Conservation (phyloP, 1,140 invertebrate genomes). For the Drosophila navojoa region DNA sequence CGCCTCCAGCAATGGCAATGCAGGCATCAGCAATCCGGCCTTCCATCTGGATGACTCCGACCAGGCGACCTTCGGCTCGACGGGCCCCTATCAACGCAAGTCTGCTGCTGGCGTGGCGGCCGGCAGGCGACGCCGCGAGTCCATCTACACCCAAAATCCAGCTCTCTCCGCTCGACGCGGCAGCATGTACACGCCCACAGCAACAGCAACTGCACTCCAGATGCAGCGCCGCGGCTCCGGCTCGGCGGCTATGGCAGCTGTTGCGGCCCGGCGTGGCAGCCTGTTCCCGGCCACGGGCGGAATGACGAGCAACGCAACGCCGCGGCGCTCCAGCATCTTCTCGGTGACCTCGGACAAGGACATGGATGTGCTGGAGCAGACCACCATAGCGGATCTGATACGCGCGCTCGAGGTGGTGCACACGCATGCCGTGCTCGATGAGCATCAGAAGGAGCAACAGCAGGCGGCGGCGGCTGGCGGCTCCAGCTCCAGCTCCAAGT, state of each 20-base stretch:
- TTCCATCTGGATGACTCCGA: slow-evolving; percentile 66
- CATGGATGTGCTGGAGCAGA: slow-evolving; percentile 89
- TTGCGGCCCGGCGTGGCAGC: slow-evolving; percentile 68
- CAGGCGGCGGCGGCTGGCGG: neutral
- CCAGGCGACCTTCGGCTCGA: slow-evolving; percentile 35
- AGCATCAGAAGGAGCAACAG: slow-evolving; percentile 56
- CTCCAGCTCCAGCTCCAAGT: neutral
- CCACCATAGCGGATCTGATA: slow-evolving; percentile 90
- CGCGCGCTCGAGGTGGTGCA: slow-evolving; percentile 88
- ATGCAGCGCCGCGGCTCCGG: slow-evolving; percentile 83
- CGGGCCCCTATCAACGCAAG: slow-evolving; percentile 61
- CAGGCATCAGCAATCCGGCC: slow-evolving; percentile 50
- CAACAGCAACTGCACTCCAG: slow-evolving; percentile 41
- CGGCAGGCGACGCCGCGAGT: slow-evolving; percentile 63
- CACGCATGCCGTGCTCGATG: slow-evolving; percentile 78
- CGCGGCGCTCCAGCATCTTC: slow-evolving; percentile 85
- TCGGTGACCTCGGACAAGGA: slow-evolving; percentile 85
- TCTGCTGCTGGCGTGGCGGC: slow-evolving; percentile 16
- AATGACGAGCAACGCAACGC: slow-evolving; percentile 27
- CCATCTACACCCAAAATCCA: slow-evolving; percentile 76
- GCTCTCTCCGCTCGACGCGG: slow-evolving; percentile 57
- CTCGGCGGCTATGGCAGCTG: slow-evolving; percentile 69
- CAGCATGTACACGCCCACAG: slow-evolving; percentile 70
- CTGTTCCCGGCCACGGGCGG: slow-evolving; percentile 63
- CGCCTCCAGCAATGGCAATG: slow-evolving; percentile 29